These are phyloP conservation scores for Antennarius striatus DNA, from an alignment of 2,113 vertebrate species.

Conservation along the genomic window DNA sequence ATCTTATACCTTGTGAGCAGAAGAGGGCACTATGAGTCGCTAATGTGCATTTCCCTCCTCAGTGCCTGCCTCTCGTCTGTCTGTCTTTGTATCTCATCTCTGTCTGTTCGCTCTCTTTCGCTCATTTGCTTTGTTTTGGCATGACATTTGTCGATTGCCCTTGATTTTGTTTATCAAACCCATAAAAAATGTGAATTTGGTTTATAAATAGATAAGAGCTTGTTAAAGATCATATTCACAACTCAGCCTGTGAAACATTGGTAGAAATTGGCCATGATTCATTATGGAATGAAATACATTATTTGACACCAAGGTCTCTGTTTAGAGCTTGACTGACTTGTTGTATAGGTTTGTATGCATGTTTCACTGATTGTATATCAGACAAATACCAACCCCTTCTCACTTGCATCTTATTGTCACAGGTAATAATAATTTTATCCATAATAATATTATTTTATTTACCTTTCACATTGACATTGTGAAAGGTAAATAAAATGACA, in stretches of 20 bases:
- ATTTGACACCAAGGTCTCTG: neutral
- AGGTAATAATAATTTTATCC: neutral
- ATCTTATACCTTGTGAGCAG: conserved; percentile 72
- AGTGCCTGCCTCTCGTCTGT: conserved; percentile 27
- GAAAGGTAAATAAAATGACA: too few relatives aligned
- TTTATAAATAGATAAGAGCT: neutral
- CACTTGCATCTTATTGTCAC: neutral
- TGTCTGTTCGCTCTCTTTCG: conserved; percentile 17
- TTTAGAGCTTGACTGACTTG: neutral
- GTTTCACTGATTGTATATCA: neutral
- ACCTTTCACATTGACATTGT: neutral
- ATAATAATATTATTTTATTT: neutral
- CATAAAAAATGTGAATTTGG: too few relatives aligned
- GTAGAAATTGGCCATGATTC: conserved; percentile 33
- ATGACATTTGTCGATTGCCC: neutral
- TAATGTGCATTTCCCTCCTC: conserved; percentile 36
- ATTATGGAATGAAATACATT: conserved; percentile 10
- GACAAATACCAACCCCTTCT: neutral
- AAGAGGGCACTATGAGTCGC: conserved; percentile 82
- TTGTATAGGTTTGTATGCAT: neutral
- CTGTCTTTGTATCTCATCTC: conserved; percentile 35
- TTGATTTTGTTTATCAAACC: too few relatives aligned
- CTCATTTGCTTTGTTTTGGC: conserved; percentile 28
- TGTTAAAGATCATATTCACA: conserved; percentile 3
- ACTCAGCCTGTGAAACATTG: conserved; percentile 4